Base-by-base conservation (phyloP, 1,140 invertebrate genomes). In the Drosophila subpulchrella region DNA sequence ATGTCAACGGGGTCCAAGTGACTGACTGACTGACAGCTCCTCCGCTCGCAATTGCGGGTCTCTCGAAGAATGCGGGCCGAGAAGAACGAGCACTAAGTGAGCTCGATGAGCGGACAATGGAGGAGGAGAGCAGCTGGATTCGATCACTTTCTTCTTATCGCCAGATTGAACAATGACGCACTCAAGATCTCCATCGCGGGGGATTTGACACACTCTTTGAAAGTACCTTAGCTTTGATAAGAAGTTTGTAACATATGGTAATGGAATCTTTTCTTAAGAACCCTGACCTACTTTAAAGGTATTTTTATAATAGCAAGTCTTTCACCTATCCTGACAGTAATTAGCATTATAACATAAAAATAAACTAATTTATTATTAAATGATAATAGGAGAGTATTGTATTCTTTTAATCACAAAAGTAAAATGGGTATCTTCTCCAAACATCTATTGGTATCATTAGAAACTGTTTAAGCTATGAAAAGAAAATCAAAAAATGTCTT, bases 51-150 rank as follows among this genome's bases (percentile, higher is more conserved):
- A 68, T 48, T 51, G 47, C 20, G 36, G 20, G 42, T 47, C 51
- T 58, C 68, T 12, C 36, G 5, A 15, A 48, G 51, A 70, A 48
- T 39, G 30, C 17, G 30, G 34, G 20, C 34, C 5, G 27, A 17
- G 27, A 4, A 3, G 6, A 38, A 20, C 48, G 62, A 27, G 32
- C 53, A 6, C 17, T 54, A 71, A 68, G 62, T 68, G 51, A 56
- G 13, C 27, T 4, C 17, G 66, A 71, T 71, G 63, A 68, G 67
- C 13, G 50, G 41, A 56, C 67, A 70, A 67, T 67, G 57, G 55
- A 46, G n/a, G 30, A 63, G n/a, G 4, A 53, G 27, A 24, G 63
- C 5, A 10, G 44, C 17, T 63, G 63, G 59, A 63, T 15, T 50
- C 59, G 57, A 61, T 65, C 59, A 63, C 56, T 47, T 38, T 66